These are phyloP conservation scores for Agrilus mali DNA, from an alignment of 2,888 invertebrate species.

Conservation along the genomic window DNA sequence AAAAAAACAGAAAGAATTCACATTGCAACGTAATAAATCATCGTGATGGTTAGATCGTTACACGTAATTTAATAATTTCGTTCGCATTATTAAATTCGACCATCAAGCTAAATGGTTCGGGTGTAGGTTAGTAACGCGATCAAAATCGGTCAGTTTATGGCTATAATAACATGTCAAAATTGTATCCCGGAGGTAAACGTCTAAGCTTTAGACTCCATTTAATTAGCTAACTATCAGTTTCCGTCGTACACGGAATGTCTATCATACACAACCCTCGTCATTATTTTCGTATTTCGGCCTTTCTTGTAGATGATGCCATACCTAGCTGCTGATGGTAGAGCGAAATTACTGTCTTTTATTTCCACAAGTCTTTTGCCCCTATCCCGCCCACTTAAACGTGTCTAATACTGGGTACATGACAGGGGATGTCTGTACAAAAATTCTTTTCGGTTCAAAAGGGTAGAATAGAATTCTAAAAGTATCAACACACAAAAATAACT, in stretches of 20 bases:
- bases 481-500: not conserved
- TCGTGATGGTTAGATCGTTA: no score
- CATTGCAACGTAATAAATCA: no score
- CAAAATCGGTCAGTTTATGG: not conserved
- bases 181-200: slow-evolving; percentile 6
- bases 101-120: no score
- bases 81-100: no score
- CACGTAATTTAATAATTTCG: no score
- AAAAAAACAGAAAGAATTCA: no score
- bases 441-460: not conserved
- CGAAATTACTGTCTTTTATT: no score
- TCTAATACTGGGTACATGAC: no score
- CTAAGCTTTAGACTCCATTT: slow-evolving; percentile 19
- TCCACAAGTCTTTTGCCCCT: no score
- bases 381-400: no score
- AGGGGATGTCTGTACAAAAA: not conserved
- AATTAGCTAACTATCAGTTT: slow-evolving; percentile 22
- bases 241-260: slow-evolving; percentile 12
- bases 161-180: slow-evolving; percentile 11
- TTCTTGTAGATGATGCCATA: not conserved
- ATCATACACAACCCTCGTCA: slow-evolving; percentile 17
- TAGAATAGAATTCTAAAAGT: not conserved
- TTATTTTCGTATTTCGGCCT: slow-evolving; percentile 13
- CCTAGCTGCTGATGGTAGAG: no score
- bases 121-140: no score